Evolutionary conservation across 2,113 vertebrate genomes (phyloP), one percentile per base, ranked within the genome.

Genomic region (Halichoeres trimaculatus): DNA sequence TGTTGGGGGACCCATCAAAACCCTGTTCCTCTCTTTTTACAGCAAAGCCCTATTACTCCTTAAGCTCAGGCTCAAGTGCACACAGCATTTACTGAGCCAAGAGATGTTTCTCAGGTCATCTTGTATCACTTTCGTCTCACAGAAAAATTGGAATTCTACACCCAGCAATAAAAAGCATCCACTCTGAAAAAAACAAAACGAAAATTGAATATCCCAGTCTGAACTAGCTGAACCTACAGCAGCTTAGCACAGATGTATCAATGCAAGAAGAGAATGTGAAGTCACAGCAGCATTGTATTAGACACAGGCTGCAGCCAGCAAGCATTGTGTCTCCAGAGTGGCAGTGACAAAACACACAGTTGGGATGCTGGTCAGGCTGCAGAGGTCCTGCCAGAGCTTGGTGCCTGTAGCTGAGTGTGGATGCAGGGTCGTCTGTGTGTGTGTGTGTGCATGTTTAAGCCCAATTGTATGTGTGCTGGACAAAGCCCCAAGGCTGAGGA

Each of bases 401-500:
- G 65, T 11, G 60, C 88, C 58, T 79, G 55, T 60, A 74, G 77
- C 70, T 76, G 70, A 61, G 55, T 81, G 75, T 77, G 72, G 30
- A 62, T 84, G 58, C 35, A 1, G 23, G 45, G 40, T 50, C n/a
- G 52, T 5, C 23, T 26, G 14, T 57, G 43, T 56, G 61, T 50
- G 30, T 34, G 63, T 38, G 41, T 48, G 50, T 48, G 41, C 72
- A 17, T 78, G 47, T 83, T 64, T 83, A 67, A 65, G 80, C 51
- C 80, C 66, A 40, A 34, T 68, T 84, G 87, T 71, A 76, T 76
- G 78, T 79, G 76, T 83, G 81, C 79, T 68, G 77, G 67, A 88
- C 85, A 87, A 88, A 87, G 77, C 87, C 89, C 81, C 78, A 84
- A 85, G 84, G 83, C 81, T 83, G 77, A 75, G 68, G 78, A 88